Conservation (phyloP, 2,888 invertebrate species). For the Cephus pygmeus region DNA sequence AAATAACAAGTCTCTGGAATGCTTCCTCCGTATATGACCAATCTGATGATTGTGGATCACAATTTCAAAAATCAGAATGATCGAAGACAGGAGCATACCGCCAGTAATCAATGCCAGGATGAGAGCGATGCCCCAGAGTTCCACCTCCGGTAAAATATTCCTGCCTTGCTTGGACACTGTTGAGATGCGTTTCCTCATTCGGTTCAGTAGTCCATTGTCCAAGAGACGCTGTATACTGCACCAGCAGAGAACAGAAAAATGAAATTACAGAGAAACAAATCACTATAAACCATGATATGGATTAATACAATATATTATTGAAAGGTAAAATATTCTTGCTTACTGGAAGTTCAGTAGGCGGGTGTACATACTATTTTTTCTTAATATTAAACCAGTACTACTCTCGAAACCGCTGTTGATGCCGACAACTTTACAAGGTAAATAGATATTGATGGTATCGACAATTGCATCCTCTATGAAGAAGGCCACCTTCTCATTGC, state of each 20-base stretch:
- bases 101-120: slow-evolving; percentile 38
- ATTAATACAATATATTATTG: too few species aligned
- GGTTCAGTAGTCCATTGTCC: slow-evolving; percentile 44
- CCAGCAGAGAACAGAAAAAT: slow-evolving; percentile 9
- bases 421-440: slow-evolving; percentile 40
- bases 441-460: slow-evolving; percentile 21
- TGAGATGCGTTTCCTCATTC: slow-evolving; percentile 22
- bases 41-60: not conserved
- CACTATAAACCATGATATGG: not conserved
- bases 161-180: slow-evolving; percentile 18
- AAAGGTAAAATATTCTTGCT: slow-evolving; percentile 10
- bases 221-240: slow-evolving; percentile 45
- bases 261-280: not conserved
- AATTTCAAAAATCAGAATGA: slow-evolving; percentile 38
- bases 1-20: too few species aligned
- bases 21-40: too few species aligned
- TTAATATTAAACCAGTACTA: slow-evolving; percentile 41
- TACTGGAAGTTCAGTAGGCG: slow-evolving; percentile 43
- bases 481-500: slow-evolving; percentile 46
- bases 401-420: slow-evolving; percentile 44
- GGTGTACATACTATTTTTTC: slow-evolving; percentile 44
- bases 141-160: slow-evolving; percentile 20
- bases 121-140: slow-evolving; percentile 38
- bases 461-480: slow-evolving; percentile 39
- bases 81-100: slow-evolving; percentile 33